These are phyloP conservation scores for Myopa tessellatipennis DNA, from an alignment of 2,888 invertebrate genomes.

Conservation along the genomic window DNA sequence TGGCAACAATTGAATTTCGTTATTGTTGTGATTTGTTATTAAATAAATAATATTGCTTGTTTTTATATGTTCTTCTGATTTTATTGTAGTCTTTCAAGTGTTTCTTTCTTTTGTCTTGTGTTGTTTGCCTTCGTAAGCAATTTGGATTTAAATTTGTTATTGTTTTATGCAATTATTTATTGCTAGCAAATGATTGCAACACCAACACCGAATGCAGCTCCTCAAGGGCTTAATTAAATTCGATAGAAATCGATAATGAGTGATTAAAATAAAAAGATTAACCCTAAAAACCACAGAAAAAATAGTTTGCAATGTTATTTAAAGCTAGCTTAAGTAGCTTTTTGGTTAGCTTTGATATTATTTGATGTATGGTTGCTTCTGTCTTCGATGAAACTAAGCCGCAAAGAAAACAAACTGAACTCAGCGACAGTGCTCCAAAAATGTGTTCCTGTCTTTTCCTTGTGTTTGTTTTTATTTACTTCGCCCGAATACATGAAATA, in stretches of 20 bases:
- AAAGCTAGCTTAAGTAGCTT: no score
- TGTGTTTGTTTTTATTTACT: no score
- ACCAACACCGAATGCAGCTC: not conserved
- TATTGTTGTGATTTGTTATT: constrained; percentile 5
- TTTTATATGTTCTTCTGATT: not conserved
- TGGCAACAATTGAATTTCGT: not conserved
- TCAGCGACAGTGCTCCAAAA: not conserved
- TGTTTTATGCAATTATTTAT: not conserved
- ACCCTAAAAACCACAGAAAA: no score
- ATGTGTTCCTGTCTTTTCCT: not conserved
- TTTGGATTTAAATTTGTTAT: not conserved
- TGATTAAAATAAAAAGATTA: no score
- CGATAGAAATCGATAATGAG: no score
- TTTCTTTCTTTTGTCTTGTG: constrained; percentile 1
- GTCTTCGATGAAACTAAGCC: not conserved
- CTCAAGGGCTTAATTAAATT: not conserved
- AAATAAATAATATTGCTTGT: not conserved
- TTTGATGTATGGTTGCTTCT: not conserved
- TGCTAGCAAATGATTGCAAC: constrained; percentile 17
- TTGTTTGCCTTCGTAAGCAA: not conserved
- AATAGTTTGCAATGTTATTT: no score
- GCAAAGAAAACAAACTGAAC: not conserved
- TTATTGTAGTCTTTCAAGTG: constrained; percentile 7
- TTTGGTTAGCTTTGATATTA: no score
- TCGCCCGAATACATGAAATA: no score